These are phyloP conservation scores for Drosophila peninsularis DNA, from an alignment of 2,888 invertebrate species.

Conservation along the genomic window DNA sequence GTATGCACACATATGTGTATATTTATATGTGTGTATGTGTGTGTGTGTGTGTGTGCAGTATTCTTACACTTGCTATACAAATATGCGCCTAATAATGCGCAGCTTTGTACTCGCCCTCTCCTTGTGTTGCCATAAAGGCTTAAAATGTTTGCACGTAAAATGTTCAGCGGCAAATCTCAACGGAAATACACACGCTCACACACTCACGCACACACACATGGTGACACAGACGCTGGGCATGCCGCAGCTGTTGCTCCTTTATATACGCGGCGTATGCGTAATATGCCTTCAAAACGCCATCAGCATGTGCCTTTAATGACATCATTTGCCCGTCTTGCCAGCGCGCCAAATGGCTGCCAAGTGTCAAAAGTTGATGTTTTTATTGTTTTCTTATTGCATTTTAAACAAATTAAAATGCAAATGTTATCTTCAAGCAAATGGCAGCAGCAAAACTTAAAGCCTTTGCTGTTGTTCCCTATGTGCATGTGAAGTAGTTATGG, in stretches of 20 bases:
- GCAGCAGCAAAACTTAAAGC: not conserved
- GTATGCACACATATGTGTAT: constrained; percentile 7
- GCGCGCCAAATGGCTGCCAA: constrained; percentile 64
- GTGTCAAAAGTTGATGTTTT: constrained; percentile 76
- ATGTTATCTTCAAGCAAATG: constrained; percentile 30
- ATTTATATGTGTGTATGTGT: constrained; percentile 7
- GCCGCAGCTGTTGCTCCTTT: constrained; percentile 70
- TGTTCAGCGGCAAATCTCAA: constrained; percentile 71
- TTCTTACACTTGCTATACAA: constrained; percentile 70
- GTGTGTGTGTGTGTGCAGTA: constrained; percentile 15
- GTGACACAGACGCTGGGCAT: constrained; percentile 39
- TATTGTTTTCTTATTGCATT: constrained; percentile 74
- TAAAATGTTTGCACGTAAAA: constrained; percentile 78
- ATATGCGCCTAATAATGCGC: constrained; percentile 76
- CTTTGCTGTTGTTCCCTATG: not conserved
- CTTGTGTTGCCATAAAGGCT: constrained; percentile 63
- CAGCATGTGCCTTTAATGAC: constrained; percentile 80
- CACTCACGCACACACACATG: constrained; percentile 12
- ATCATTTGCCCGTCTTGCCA: constrained; percentile 64
- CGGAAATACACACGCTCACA: constrained; percentile 40
- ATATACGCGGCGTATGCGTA: constrained; percentile 72
- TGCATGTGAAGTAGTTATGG: not conserved
- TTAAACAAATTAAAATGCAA: constrained; percentile 67
- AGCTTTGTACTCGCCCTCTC: constrained; percentile 24
- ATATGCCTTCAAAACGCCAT: constrained; percentile 74